Conservation (phyloP, 2,797 vertebrate species). For the Fringilla coelebs region DNA sequence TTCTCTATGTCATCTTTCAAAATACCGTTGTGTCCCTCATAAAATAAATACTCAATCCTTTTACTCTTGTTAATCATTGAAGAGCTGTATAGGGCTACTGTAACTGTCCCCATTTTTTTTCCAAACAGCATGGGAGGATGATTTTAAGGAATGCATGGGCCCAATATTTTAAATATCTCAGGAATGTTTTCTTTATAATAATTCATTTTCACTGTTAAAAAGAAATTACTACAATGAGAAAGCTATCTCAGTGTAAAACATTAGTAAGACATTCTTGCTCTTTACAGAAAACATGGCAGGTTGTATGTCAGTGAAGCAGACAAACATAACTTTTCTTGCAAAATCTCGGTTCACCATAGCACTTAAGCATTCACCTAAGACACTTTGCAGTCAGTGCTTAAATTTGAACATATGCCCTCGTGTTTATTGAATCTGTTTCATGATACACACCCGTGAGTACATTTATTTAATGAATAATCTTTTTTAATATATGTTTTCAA, state of each 20-base stretch:
- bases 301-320: not conserved
- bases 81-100: not conserved
- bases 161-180: not conserved
- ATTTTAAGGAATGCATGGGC: not conserved
- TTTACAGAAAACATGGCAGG: not conserved
- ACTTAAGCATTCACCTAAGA: not conserved
- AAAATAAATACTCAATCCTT: constrained; percentile 35
- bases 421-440: not conserved
- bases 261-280: not conserved
- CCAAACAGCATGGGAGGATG: not conserved
- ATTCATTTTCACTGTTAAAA: not conserved
- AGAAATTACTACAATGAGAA: not conserved
- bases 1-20: not conserved
- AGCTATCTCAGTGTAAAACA: not conserved
- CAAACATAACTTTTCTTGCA: not conserved
- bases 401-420: not conserved
- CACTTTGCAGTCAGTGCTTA: not conserved
- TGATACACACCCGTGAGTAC: not conserved
- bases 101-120: not conserved
- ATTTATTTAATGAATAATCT: not conserved
- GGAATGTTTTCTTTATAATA: not conserved
- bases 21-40: not conserved
- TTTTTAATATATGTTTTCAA: not conserved
- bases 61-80: constrained; percentile 3
- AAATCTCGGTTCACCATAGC: not conserved